phyloP scores from a whole-genome alignment of 2,888 invertebrate genomes.

The Oscheius onirici region DNA sequence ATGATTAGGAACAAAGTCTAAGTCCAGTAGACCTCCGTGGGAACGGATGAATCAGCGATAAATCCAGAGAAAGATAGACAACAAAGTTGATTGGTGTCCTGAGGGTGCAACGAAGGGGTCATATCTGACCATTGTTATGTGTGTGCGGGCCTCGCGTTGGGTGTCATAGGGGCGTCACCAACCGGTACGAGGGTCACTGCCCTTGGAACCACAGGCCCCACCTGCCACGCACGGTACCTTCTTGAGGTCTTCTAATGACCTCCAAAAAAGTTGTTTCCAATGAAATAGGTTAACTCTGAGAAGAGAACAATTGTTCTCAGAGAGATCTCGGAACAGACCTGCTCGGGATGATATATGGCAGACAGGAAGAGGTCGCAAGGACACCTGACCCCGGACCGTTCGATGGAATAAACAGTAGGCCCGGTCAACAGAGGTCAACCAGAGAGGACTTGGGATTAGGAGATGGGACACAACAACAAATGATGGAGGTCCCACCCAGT shows the following conservation, averaged over 20 bases:
- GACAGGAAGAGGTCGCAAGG: conserved; percentile 15
- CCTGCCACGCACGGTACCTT: conserved; percentile 15
- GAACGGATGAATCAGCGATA: background rate
- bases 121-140: conserved; percentile 34
- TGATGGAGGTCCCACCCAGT: no score
- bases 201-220: conserved; percentile 29
- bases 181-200: conserved; percentile 3
- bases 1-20: background rate
- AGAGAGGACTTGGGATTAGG: conserved; percentile 7
- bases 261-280: background rate
- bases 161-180: conserved; percentile 28
- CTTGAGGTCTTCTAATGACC: background rate
- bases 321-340: background rate
- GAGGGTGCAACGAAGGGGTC: conserved; percentile 16
- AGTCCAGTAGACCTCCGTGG: background rate
- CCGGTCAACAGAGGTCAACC: conserved; percentile 28
- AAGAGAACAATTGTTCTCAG: background rate
- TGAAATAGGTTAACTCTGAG: background rate
- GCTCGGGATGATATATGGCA: conserved; percentile 13
- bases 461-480: background rate
- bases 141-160: conserved; percentile 28
- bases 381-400: conserved; percentile 30
- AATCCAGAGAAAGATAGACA: background rate
- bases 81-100: background rate
- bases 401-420: conserved; percentile 32